Conservation (phyloP, 1,140 invertebrate species). For the Aphidius gifuensis region DNA sequence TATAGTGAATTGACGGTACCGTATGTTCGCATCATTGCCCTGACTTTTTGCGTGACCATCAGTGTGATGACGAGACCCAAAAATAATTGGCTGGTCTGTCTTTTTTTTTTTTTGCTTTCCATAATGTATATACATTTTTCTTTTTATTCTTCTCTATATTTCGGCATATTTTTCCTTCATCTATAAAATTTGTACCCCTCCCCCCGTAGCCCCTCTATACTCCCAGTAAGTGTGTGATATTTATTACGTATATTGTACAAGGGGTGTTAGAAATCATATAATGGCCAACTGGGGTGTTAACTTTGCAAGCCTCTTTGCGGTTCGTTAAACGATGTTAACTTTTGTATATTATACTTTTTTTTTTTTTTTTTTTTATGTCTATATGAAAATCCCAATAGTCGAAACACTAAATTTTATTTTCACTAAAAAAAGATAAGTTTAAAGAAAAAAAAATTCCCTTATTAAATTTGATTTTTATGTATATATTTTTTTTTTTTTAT, state of each 20-base stretch:
- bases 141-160: no score
- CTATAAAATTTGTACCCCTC: neutral
- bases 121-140: no score
- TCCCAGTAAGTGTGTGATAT: constrained; percentile 14
- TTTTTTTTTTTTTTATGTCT: no score
- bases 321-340: constrained; percentile 46
- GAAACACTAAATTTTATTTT: no score
- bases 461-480: no score
- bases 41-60: constrained; percentile 10
- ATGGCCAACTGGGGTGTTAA: constrained; percentile 49
- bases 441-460: no score
- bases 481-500: no score
- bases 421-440: no score
- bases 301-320: constrained; percentile 50
- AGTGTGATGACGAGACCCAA: constrained; percentile 9
- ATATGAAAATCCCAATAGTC: no score
- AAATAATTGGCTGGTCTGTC: constrained; percentile 19
- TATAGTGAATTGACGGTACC: constrained; percentile 2
- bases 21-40: constrained; percentile 23
- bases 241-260: constrained; percentile 19
- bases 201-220: neutral
- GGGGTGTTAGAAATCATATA: constrained; percentile 38
- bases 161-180: no score
- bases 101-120: constrained; percentile 1
- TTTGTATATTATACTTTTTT: no score